Evolutionary conservation across 2,888 invertebrate species (phyloP).

Genomic region (Dicycla oo): DNA sequence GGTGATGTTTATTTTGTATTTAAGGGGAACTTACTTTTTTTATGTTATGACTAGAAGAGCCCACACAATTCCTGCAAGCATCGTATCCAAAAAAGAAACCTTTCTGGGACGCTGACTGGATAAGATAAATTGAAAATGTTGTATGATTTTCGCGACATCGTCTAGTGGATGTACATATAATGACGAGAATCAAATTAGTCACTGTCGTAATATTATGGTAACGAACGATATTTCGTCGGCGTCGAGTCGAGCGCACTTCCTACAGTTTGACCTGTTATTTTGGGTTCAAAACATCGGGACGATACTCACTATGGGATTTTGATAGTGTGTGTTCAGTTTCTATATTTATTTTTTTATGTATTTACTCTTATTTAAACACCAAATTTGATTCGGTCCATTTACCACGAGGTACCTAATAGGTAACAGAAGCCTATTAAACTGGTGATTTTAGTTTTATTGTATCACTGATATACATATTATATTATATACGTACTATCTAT

Average conservation of each 20-base stretch:
- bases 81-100: neutral
- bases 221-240: constrained; percentile 69
- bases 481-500: too few relatives aligned
- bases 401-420: too few relatives aligned
- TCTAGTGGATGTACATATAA: neutral
- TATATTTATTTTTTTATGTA: too few relatives aligned
- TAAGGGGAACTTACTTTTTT: constrained; percentile 16
- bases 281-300: constrained; percentile 79
- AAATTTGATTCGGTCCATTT: neutral
- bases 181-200: constrained; percentile 68
- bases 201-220: constrained; percentile 71
- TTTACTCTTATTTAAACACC: neutral
- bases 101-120: neutral
- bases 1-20: constrained; percentile 15
- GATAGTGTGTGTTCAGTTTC: neutral
- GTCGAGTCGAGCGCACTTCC: constrained; percentile 76
- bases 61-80: neutral
- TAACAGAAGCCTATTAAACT: neutral
- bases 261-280: constrained; percentile 80
- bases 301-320: constrained; percentile 71
- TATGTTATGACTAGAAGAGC: neutral
- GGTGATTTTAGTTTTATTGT: neutral
- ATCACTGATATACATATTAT: too few relatives aligned
- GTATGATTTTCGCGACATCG: constrained; percentile 2
- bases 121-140: neutral